Evolutionary conservation across 2,797 vertebrate species (phyloP).

Genomic region (Poeciliopsis turneri): DNA sequence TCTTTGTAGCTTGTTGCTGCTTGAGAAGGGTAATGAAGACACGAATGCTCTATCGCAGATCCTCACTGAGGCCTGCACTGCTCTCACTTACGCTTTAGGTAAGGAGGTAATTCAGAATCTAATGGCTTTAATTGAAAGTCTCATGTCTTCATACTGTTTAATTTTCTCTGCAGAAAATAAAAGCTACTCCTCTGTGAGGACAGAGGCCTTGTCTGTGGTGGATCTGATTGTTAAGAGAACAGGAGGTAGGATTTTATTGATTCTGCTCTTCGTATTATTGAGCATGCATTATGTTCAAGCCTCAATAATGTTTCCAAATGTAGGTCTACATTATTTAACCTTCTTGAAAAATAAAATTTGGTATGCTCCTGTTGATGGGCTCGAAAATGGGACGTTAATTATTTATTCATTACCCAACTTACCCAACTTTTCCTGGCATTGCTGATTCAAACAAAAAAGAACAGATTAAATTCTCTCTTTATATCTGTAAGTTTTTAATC

Average conservation of each 20-base stretch:
- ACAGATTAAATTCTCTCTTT: neutral
- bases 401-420: neutral
- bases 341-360: neutral
- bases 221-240: constrained; percentile 91
- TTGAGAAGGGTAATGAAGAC: constrained; percentile 87
- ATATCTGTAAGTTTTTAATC: neutral
- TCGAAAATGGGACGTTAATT: neutral
- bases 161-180: constrained; percentile 89
- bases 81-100: constrained; percentile 93
- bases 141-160: neutral
- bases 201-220: constrained; percentile 93
- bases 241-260: constrained; percentile 81
- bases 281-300: neutral
- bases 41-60: constrained; percentile 85
- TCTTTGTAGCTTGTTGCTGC: constrained; percentile 85
- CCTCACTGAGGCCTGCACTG: constrained; percentile 90
- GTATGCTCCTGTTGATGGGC: neutral
- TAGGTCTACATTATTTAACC: neutral
- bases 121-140: neutral
- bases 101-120: constrained; percentile 27
- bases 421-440: neutral
- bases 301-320: neutral
- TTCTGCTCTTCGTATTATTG: neutral
- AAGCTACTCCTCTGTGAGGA: constrained; percentile 96
- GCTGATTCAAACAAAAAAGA: neutral